Percentiles rank a stretch among this genome's conserved stretches.
Conservation (phyloP, 2,113 vertebrate genomes). For the Labrus mixtus region DNA sequence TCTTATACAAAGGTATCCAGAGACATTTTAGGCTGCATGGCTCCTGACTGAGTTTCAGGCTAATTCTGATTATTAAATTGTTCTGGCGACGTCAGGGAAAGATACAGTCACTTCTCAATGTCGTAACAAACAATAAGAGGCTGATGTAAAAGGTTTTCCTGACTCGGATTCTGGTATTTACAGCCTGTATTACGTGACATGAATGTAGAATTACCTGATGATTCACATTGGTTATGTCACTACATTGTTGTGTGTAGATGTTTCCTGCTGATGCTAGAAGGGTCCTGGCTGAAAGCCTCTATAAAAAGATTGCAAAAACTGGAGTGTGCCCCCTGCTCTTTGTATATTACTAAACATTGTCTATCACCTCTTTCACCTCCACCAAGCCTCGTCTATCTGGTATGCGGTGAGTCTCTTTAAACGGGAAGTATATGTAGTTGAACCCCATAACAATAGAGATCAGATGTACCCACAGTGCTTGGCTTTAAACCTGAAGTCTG, state of each 20-base stretch:
- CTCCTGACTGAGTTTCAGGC: not conserved
- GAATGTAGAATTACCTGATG: not conserved
- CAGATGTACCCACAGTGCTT: slow-evolving; percentile 1
- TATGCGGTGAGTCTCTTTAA: slow-evolving; percentile 8
- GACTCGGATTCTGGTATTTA: not conserved
- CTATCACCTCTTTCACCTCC: slow-evolving; percentile 12
- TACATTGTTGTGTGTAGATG: not conserved
- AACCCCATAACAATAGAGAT: slow-evolving; percentile 44
- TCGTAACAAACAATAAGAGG: not conserved
- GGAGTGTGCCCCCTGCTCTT: not conserved
- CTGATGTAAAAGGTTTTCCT: not conserved
- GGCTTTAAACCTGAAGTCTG: not conserved
- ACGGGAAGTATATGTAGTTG: slow-evolving; percentile 23
- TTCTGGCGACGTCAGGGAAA: not conserved
- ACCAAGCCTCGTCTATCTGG: slow-evolving; percentile 22
- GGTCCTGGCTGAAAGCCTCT: not conserved
- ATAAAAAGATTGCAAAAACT: slow-evolving; percentile 4
- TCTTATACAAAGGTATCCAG: not conserved
- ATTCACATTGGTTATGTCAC: slow-evolving; percentile 5
- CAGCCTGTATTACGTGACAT: not conserved
- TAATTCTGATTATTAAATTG: not conserved
- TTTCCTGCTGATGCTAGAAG: slow-evolving; percentile 9
- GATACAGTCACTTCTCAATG: not conserved
- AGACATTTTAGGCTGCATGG: not conserved
- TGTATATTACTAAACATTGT: slow-evolving; percentile 15